Percentiles rank a stretch among this genome's conserved stretches.
phyloP scores from a whole-genome alignment of 2,888 invertebrate genomes.

The Chrysina gloriosa region DNA sequence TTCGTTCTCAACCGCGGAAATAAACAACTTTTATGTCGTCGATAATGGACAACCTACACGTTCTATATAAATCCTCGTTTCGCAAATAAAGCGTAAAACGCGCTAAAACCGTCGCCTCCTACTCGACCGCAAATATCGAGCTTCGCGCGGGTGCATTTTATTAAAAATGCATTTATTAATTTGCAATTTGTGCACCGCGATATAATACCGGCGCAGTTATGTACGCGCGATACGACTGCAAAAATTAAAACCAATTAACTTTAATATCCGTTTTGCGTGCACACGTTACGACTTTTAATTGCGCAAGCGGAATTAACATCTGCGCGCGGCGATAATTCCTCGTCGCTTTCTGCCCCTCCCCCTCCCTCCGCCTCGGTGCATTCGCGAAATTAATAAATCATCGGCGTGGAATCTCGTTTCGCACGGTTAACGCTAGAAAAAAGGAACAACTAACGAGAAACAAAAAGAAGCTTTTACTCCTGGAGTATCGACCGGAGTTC shows the following conservation, averaged over 20 bases:
- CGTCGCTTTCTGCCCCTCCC: neutral
- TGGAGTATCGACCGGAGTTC: neutral
- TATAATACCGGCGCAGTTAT: neutral
- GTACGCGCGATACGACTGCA: too few relatives aligned
- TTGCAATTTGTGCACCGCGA: neutral
- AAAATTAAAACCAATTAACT: slow-evolving; percentile 31
- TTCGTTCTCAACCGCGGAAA: too few relatives aligned
- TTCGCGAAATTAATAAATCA: slow-evolving; percentile 26
- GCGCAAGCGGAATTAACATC: slow-evolving; percentile 23
- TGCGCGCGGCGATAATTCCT: slow-evolving; percentile 8
- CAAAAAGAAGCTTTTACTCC: neutral
- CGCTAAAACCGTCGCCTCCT: too few relatives aligned
- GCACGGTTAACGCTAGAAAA: neutral
- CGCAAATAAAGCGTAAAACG: too few relatives aligned
- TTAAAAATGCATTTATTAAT: slow-evolving; percentile 23
- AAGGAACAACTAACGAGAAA: neutral
- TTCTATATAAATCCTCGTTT: too few relatives aligned
- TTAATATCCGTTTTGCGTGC: slow-evolving; percentile 31
- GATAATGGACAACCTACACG: too few relatives aligned
- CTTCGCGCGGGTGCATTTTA: neutral
- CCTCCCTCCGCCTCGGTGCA: neutral
- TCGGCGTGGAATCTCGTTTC: neutral
- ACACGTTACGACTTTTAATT: slow-evolving; percentile 23
- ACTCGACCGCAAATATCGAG: too few relatives aligned
- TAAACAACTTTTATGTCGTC: too few relatives aligned